phyloP scores from a whole-genome alignment of 2,113 vertebrate species.

The Zosterops lateralis region DNA sequence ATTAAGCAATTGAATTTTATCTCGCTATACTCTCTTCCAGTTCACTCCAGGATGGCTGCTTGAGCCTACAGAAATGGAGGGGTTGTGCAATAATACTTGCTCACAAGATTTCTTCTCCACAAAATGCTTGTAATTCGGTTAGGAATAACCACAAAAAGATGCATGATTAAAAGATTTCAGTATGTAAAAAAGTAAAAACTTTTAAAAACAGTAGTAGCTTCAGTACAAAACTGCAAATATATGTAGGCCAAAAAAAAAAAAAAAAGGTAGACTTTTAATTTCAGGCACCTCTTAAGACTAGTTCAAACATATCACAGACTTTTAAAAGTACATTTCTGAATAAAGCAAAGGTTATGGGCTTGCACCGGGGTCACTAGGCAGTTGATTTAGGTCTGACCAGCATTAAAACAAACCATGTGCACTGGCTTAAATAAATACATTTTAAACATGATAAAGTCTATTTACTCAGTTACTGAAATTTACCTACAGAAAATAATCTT shows the following conservation, averaged over 20 bases:
- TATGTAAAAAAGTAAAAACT: constrained; percentile 31
- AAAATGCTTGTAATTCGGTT: constrained; percentile 4
- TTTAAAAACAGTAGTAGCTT: constrained; percentile 52
- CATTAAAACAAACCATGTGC: neutral
- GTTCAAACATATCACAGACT: neutral
- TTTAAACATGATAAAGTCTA: constrained; percentile 42
- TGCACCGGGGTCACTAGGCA: neutral
- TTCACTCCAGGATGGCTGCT: constrained; percentile 40
- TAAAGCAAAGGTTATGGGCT: constrained; percentile 24
- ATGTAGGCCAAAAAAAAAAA: neutral
- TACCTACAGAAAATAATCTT: constrained; percentile 31
- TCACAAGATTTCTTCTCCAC: neutral
- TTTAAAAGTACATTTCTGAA: constrained; percentile 32
- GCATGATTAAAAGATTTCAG: neutral
- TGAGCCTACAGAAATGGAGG: neutral
- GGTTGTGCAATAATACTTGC: neutral
- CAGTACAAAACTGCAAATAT: constrained; percentile 44
- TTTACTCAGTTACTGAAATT: constrained; percentile 39
- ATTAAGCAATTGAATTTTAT: neutral
- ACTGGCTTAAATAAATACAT: constrained; percentile 59
- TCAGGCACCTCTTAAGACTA: constrained; percentile 30
- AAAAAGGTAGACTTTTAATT: neutral
- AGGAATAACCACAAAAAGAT: neutral
- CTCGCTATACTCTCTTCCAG: constrained; percentile 10
- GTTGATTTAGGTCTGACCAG: neutral